Evolutionary conservation across 2,797 vertebrate genomes (phyloP), one percentile per base, ranked within the genome.

Genomic region (Scomberomorus guttatus): DNA sequence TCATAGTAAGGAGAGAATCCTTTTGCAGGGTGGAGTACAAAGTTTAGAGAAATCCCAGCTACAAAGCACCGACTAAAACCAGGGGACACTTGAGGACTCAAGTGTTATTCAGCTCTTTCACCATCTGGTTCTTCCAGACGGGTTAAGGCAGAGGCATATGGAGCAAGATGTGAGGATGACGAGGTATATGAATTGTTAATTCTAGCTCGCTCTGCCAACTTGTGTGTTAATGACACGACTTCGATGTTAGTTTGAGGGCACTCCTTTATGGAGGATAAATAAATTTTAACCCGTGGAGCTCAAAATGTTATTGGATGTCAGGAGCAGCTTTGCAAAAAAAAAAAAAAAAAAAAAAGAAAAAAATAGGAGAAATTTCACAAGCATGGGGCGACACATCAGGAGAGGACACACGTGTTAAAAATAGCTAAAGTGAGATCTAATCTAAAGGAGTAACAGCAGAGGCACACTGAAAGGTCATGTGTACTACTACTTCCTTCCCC

Each of bases 51-150:
- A 77, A 73, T 54, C 29, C 14, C 14, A 63, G 32, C 14, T 42
- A 55, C 44, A 82, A 72, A 79, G 52, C 52, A 52, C 50, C 1
- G 56, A 82, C 50, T 63, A 42, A 14, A 42, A 72, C 75, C 51
- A 55, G 59, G 56, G 79, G 87, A 88, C 79, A 72, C 75, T 80
- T 77, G 67, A 87, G 66, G 84, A 83, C 79, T 78, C 20, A 32
- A 76, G 70, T 77, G 64, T 82, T 65, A 64, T 68, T 84, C 75
- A 75, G 74, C 80, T 81, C 60, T 52, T 75, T 80, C 51, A 67
- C 90, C 89, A 91, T 88, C 88, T 93, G 89, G 39, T 82, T 74
- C 59, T 44, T 55, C 54, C 80, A 82, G 77, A 86, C 11, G 22
- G 80, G 68, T 75, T 76, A 77, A 84, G 52, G 46, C 29, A 55